Conservation (phyloP, 1,140 invertebrate genomes). For the Musca domestica region DNA sequence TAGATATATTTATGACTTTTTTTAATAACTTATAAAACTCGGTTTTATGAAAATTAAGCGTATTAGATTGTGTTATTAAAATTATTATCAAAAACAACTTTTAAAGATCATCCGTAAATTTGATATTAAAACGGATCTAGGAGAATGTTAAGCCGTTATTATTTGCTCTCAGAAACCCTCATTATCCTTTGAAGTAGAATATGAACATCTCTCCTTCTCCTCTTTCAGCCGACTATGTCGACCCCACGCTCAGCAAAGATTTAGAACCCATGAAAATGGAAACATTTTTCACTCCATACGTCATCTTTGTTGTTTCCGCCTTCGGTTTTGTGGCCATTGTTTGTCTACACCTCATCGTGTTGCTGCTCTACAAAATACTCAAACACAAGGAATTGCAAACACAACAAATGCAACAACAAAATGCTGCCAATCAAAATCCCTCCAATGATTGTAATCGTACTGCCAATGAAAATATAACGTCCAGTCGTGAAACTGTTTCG, state of each 20-base stretch:
- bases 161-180: neutral
- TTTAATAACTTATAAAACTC: no score
- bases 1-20: no score
- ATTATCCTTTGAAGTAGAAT: neutral
- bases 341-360: slow-evolving; percentile 64
- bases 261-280: slow-evolving; percentile 65
- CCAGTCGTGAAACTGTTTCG: slow-evolving; percentile 70
- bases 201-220: slow-evolving; percentile 3
- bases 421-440: neutral
- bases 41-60: no score
- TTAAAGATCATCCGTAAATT: no score
- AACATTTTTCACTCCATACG: slow-evolving; percentile 70
- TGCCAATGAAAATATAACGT: slow-evolving; percentile 62
- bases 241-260: slow-evolving; percentile 51
- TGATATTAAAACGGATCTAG: no score
- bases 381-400: slow-evolving; percentile 54
- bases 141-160: no score
- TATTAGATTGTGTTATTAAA: no score
- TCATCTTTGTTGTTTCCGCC: slow-evolving; percentile 70
- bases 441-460: slow-evolving; percentile 65
- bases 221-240: slow-evolving; percentile 57
- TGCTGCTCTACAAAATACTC: slow-evolving; percentile 69
- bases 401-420: slow-evolving; percentile 38
- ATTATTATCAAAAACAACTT: neutral
- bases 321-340: slow-evolving; percentile 69